Evolutionary conservation across 2,797 vertebrate species (phyloP), one percentile per base, ranked within the genome.

Genomic region (Lithobates pipiens): DNA sequence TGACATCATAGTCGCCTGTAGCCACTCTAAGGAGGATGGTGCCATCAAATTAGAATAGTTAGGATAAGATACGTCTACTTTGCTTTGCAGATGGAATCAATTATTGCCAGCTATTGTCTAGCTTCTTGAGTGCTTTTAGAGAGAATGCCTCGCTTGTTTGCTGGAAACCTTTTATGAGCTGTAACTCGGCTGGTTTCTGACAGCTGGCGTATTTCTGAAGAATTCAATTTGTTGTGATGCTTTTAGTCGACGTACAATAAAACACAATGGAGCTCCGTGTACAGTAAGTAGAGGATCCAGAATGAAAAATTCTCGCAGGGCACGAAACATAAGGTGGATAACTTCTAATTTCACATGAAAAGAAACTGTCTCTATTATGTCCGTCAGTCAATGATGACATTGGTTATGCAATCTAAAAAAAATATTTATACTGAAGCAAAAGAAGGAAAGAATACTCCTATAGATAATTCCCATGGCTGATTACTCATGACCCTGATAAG

Each of bases 351-450:
- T 4, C 72, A 88, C 84, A 78, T 76, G 6, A 78, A 68, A 86
- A 27, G 85, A 42, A 42, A 86, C n/a, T 67, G 74, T 80, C 70
- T 81, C 76, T 23, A 80, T 27, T 75, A 75, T 80, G 65, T 85
- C 80, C 34, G n/a, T 63, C 88, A 39, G 76, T 9, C 6, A 83
- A 23, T 23, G 18, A n/a, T 57, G 7, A 32, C 32, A 32, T 44
- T 25, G 10, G 21, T 82, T 77, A 77, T 50, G 54, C 0, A 91
- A 73, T 25, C 32, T 27, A 74, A 74, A 87, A 74, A 74, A 87
- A 36, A 89, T 67, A 88, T 88, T 88, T 80, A 3, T 85, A 80
- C 73, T 10, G 67, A 77, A 78, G 81, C 82, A 82, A 83, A 16
- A 4, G 32, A 73, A 44, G 86, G 29, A 77, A 23, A 76, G 88